Percentiles rank a stretch among this genome's conserved stretches.
These are phyloP conservation scores for Antedon mediterranea DNA, from an alignment of 53 echinoderm and acorn worm species.

Conservation along the genomic window DNA sequence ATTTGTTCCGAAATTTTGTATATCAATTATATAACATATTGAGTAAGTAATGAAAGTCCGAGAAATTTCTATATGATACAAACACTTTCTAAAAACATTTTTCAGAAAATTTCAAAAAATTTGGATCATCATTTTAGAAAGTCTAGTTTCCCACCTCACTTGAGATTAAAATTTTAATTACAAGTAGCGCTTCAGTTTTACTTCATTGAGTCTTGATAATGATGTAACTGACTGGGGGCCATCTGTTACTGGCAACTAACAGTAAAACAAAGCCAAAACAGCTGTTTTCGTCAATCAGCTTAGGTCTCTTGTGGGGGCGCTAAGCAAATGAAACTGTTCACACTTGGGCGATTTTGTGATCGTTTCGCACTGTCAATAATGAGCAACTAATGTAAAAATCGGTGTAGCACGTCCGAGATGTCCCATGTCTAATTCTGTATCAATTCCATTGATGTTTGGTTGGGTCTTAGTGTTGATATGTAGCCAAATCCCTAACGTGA, in stretches of 20 bases:
- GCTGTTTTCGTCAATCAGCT: neutral
- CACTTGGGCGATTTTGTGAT: neutral
- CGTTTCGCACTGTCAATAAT: neutral
- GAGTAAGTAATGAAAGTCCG: no score
- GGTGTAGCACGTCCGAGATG: neutral
- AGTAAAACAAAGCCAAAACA: neutral
- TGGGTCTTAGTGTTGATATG: neutral
- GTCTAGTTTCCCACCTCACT: neutral
- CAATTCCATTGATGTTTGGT: neutral
- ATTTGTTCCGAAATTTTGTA: no score
- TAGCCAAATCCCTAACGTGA: neutral
- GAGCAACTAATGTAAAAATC: conserved; percentile 1
- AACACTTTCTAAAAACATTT: neutral
- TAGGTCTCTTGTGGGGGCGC: neutral
- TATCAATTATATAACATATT: no score
- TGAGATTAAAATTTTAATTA: neutral
- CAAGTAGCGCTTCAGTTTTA: neutral
- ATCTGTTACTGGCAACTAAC: neutral
- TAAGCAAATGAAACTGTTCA: neutral
- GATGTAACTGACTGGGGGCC: neutral
- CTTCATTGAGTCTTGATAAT: neutral
- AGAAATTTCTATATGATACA: no score
- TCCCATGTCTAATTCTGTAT: neutral
- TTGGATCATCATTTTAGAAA: neutral
- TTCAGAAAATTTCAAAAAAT: neutral